Conservation (phyloP, 2,113 vertebrate genomes). For the Albula goreensis region DNA sequence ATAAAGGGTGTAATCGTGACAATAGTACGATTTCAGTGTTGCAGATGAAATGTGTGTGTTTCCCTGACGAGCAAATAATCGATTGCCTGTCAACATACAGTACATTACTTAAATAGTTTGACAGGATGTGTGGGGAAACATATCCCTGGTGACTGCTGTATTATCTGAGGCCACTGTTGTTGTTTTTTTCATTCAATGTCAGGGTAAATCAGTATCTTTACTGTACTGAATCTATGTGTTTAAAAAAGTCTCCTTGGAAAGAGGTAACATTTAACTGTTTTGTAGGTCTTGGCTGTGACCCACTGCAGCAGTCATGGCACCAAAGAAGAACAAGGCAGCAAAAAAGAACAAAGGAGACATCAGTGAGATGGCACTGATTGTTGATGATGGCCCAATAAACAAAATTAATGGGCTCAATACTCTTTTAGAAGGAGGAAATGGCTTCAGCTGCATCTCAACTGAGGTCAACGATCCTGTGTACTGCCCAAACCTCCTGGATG, state of each 20-base stretch:
- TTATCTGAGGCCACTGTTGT: background rate
- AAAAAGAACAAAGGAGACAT: slow-evolving; percentile 92
- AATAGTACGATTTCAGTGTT: background rate
- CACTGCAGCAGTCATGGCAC: slow-evolving; percentile 87
- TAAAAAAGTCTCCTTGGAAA: background rate
- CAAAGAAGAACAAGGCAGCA: slow-evolving; percentile 91
- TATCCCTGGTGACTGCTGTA: background rate
- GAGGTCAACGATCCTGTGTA: slow-evolving; percentile 87
- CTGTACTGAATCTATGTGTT: no score
- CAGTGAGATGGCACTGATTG: slow-evolving; percentile 88
- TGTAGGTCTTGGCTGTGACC: slow-evolving; percentile 78
- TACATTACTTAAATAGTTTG: background rate
- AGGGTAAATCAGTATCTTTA: background rate
- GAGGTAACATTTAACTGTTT: slow-evolving; percentile 17
- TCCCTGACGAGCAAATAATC: background rate
- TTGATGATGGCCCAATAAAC: slow-evolving; percentile 87
- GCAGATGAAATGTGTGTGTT: background rate
- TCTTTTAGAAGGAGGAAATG: slow-evolving; percentile 89
- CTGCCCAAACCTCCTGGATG: slow-evolving; percentile 89
- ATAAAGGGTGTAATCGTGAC: background rate
- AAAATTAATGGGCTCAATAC: slow-evolving; percentile 90
- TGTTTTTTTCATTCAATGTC: background rate
- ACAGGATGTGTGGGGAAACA: background rate
- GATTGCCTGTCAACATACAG: no score
- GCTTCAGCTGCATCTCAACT: slow-evolving; percentile 92